Percentiles rank a stretch among this genome's conserved stretches.
These are phyloP conservation scores for Pteria penguin DNA, from an alignment of 2,888 invertebrate genomes.

Conservation along the genomic window DNA sequence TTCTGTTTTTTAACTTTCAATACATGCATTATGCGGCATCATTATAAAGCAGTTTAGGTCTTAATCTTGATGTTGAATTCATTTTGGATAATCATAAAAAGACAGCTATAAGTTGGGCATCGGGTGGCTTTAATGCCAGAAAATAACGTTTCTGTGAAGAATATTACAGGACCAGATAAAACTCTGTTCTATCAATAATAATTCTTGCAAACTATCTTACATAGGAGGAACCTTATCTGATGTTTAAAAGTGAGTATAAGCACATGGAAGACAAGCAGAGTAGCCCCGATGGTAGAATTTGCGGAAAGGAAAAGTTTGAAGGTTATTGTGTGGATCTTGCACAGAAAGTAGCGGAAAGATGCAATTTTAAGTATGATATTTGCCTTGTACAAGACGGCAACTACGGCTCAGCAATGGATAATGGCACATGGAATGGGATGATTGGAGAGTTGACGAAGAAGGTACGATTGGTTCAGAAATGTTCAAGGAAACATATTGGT, in stretches of 20 bases:
- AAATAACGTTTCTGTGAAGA: not conserved
- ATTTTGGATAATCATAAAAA: too few relatives aligned
- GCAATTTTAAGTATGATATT: slow-evolving; percentile 79
- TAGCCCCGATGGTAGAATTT: slow-evolving; percentile 9
- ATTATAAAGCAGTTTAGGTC: too few relatives aligned
- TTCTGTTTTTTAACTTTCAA: too few relatives aligned
- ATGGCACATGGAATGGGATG: slow-evolving; percentile 79
- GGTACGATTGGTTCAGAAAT: slow-evolving; percentile 49
- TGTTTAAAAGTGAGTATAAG: slow-evolving; percentile 56
- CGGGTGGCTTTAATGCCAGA: too few relatives aligned
- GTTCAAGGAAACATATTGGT: too few relatives aligned
- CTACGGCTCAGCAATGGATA: slow-evolving; percentile 67
- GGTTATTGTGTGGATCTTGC: slow-evolving; percentile 81
- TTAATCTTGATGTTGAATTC: too few relatives aligned
- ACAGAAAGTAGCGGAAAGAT: slow-evolving; percentile 73
- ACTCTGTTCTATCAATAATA: not conserved
- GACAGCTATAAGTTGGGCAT: too few relatives aligned
- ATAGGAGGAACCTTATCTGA: slow-evolving; percentile 75
- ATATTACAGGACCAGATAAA: not conserved
- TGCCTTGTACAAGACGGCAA: slow-evolving; percentile 68
- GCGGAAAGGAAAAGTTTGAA: slow-evolving; percentile 88
- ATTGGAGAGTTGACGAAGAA: slow-evolving; percentile 77
- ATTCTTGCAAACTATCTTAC: slow-evolving; percentile 10
- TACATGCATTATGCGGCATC: too few relatives aligned
- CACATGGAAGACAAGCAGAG: slow-evolving; percentile 29